These are phyloP conservation scores for Condylura cristata DNA, from an alignment of 2,113 vertebrate genomes.

Conservation along the genomic window DNA sequence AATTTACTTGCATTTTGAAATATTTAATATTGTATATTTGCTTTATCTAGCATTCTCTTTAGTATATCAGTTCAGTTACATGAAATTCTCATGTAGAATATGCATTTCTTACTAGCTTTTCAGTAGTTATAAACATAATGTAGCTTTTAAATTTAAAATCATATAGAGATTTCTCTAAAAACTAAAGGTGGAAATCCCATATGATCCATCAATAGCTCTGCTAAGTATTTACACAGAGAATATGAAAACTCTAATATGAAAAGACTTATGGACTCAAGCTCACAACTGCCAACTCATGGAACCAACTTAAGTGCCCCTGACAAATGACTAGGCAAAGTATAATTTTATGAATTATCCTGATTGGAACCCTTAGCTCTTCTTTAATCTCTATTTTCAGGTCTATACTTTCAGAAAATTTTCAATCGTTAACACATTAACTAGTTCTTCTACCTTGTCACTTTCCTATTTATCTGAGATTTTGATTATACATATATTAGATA, in stretches of 20 bases:
- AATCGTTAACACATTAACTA: background rate
- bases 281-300: no score
- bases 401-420: background rate
- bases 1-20: background rate
- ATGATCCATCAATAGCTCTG: no score
- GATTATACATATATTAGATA: background rate
- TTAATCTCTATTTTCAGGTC: background rate
- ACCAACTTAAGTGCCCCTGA: no score
- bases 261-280: no score
- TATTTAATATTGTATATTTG: background rate
- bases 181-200: no score
- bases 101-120: background rate
- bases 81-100: background rate
- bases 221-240: no score
- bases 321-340: no score
- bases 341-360: background rate
- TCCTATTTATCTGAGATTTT: background rate
- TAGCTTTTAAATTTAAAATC: conserved; percentile 15
- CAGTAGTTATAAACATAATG: background rate
- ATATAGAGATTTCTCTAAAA: no score
- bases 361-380: background rate
- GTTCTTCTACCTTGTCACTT: background rate
- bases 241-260: no score
- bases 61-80: background rate
- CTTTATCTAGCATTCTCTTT: background rate